phyloP scores from a whole-genome alignment of 2,888 invertebrate genomes.

The Drosophila anomalata region DNA sequence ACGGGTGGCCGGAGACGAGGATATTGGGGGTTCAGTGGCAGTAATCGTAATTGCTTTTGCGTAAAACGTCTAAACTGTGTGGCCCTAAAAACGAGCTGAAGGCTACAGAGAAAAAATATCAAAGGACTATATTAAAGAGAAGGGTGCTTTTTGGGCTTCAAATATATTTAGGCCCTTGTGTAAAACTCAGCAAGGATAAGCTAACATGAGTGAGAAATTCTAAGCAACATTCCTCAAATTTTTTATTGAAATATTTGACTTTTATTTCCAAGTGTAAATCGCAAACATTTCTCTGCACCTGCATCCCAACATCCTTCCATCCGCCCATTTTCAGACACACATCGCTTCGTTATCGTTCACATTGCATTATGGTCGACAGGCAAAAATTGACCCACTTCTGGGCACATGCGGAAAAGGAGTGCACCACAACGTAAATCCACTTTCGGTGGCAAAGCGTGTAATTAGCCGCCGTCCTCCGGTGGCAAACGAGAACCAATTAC shows the following conservation, averaged over 20 bases:
- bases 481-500: constrained; percentile 61
- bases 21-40: constrained; percentile 10
- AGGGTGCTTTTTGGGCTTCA: not conserved
- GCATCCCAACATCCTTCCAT: not conserved
- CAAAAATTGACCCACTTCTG: constrained; percentile 33
- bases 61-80: constrained; percentile 40
- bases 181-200: too few species aligned
- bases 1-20: not conserved
- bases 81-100: not conserved
- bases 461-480: constrained; percentile 47
- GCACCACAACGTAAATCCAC: constrained; percentile 53
- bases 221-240: not conserved
- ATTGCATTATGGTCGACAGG: constrained; percentile 54
- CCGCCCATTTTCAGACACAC: constrained; percentile 14
- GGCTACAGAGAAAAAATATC: not conserved
- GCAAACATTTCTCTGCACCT: constrained; percentile 1
- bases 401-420: constrained; percentile 1
- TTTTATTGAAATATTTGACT: not conserved
- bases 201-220: not conserved
- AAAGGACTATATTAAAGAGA: too few species aligned
- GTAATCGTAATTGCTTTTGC: constrained; percentile 63
- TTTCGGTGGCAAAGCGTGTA: constrained; percentile 59
- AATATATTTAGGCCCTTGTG: not conserved
- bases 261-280: not conserved
- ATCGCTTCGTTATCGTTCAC: constrained; percentile 41